Evolutionary conservation across 2,888 invertebrate species (phyloP), one percentile per base, ranked within the genome.

Genomic region (Hipparchia sbordonii): DNA sequence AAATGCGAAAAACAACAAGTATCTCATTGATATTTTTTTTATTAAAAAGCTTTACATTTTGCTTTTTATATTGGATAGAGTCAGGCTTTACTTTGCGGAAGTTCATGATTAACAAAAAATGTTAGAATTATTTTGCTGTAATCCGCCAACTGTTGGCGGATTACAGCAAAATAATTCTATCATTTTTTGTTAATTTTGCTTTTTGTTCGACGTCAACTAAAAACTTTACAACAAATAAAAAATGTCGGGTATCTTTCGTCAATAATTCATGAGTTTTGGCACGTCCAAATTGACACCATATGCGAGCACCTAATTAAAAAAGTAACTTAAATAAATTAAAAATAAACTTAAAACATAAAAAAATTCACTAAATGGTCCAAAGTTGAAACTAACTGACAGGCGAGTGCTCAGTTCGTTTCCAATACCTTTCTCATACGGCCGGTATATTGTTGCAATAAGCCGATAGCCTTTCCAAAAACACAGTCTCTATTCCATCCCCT

Each of bases 381-480:
- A 59, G 33, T 52, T 39, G 54, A 46, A 71, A n/a, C 68, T 62
- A 70, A 46, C 62, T 69, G 13, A 9, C 71, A 12, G 67, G 71
- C 9, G 12, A 60, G 10, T 70, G 57, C 3, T 70, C 67, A 52
- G 67, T 56, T 48, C 46, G 70, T 13, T 69, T 70, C 59, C 56
- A 69, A 59, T 59, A 70, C 72, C 60, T 71, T 33, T 71, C 76
- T 86, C 82, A 87, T 76, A 88, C 87, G 8, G 89, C 85, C 6
- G 91, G 84, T 80, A 93, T 76, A 45, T 76, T 89, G 77, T 90
- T 91, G 70, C 92, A 93, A 39, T 92, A 79, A 0, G 91, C 91
- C 0, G 90, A 89, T 51, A 93, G 77, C 63, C 87, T 79, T 65
- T 92, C 93, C 0, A 93, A 79, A 74, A 93, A 91, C 0, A 82